Evolutionary conservation across 2,888 invertebrate genomes (phyloP).

Genomic region (Acronicta aceris): DNA sequence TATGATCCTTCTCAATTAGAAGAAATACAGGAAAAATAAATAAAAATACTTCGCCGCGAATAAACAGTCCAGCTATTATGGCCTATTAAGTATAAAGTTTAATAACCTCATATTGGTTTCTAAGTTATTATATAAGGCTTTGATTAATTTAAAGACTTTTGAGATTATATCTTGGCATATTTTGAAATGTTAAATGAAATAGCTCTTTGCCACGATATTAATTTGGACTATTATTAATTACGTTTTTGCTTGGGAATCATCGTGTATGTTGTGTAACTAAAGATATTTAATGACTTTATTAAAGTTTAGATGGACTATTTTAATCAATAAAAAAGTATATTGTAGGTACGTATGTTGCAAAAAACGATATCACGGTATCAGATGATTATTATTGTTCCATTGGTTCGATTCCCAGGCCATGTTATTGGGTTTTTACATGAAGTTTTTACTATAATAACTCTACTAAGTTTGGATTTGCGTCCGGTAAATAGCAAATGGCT

Average conservation of each 20-base stretch:
- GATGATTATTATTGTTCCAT: no score
- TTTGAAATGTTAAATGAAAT: slow-evolving; percentile 14
- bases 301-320: not conserved
- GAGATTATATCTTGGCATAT: slow-evolving; percentile 13
- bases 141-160: slow-evolving; percentile 11
- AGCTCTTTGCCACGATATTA: slow-evolving; percentile 7
- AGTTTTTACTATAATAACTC: no score
- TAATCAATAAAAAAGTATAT: not conserved
- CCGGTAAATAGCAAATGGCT: no score
- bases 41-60: slow-evolving; percentile 17
- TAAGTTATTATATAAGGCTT: slow-evolving; percentile 18
- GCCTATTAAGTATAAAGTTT: slow-evolving; percentile 20
- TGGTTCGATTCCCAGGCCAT: no score
- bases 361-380: no score
- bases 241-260: slow-evolving; percentile 1
- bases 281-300: not conserved
- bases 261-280: not conserved
- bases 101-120: slow-evolving; percentile 18
- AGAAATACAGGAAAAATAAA: slow-evolving; percentile 8
- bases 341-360: no score
- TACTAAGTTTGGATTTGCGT: no score
- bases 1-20: slow-evolving; percentile 5
- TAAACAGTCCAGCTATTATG: slow-evolving; percentile 10
- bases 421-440: no score
- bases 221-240: slow-evolving; percentile 8